phyloP scores from a whole-genome alignment of 2,888 invertebrate species.

The Volucella bombylans region DNA sequence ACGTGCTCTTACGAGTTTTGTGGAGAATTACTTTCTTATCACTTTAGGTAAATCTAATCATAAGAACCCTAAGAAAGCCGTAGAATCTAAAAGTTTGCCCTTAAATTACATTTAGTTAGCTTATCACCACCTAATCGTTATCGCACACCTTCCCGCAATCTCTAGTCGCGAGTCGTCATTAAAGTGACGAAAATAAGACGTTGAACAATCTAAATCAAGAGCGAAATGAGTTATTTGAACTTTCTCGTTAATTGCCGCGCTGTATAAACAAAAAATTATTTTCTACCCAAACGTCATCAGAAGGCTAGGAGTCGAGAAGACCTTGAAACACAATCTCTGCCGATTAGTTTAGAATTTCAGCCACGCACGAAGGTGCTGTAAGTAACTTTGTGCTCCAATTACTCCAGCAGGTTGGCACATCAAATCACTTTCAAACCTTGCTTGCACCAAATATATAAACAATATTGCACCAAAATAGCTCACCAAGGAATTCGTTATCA shows the following conservation, averaged over 20 bases:
- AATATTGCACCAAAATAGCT: background rate
- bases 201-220: background rate
- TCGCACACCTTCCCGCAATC: background rate
- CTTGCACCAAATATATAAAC: too few relatives aligned
- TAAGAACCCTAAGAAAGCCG: too few relatives aligned
- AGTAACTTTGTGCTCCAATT: slow-evolving; percentile 37
- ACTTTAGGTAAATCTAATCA: too few relatives aligned
- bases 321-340: slow-evolving; percentile 36
- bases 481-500: slow-evolving; percentile 5
- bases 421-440: background rate
- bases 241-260: background rate
- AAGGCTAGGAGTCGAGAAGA: slow-evolving; percentile 2
- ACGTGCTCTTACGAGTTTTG: too few relatives aligned
- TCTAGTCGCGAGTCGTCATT: slow-evolving; percentile 2
- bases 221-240: slow-evolving; percentile 51
- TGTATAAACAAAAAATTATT: slow-evolving; percentile 16
- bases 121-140: too few relatives aligned
- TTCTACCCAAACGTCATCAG: background rate
- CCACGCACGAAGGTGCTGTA: slow-evolving; percentile 39
- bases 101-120: too few relatives aligned
- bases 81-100: too few relatives aligned
- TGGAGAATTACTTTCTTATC: too few relatives aligned
- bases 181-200: slow-evolving; percentile 14
- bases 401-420: slow-evolving; percentile 12
- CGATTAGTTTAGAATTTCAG: slow-evolving; percentile 44